Conservation (phyloP, 1,140 invertebrate species). For the Nasonia giraulti region DNA sequence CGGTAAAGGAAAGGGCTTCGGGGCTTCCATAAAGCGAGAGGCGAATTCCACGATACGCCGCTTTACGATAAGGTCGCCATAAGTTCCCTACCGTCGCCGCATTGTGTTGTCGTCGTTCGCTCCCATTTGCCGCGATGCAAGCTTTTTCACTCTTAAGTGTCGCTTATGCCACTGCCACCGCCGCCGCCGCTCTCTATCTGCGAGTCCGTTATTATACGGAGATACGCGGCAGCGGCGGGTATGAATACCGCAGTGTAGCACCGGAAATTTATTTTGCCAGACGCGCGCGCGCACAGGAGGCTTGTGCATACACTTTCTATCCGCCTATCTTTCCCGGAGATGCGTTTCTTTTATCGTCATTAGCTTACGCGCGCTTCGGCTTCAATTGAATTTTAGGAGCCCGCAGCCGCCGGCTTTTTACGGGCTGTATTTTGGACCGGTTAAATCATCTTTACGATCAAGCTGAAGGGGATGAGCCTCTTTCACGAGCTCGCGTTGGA, state of each 20-base stretch:
- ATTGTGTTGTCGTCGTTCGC: slow-evolving; percentile 35
- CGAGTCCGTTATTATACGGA: slow-evolving; percentile 25
- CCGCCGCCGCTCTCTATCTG: neutral
- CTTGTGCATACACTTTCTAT: slow-evolving; percentile 37
- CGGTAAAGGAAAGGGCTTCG: neutral
- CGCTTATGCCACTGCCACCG: slow-evolving; percentile 3
- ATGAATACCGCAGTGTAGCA: neutral
- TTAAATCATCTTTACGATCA: slow-evolving; percentile 39
- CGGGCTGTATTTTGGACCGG: neutral
- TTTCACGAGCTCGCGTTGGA: slow-evolving; percentile 42
- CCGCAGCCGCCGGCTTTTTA: slow-evolving; percentile 6
- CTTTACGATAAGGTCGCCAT: slow-evolving; percentile 60
- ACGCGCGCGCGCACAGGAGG: neutral
- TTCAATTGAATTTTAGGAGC: slow-evolving; percentile 32
- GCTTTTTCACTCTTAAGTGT: slow-evolving; percentile 43
- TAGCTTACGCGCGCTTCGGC: neutral
- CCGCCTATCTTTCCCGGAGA: neutral
- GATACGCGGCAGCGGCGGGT: neutral
- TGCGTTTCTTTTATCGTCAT: slow-evolving; percentile 20
- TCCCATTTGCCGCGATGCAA: slow-evolving; percentile 3
- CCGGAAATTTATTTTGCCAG: slow-evolving; percentile 31
- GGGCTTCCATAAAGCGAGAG: neutral
- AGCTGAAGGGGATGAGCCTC: neutral
- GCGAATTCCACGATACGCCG: slow-evolving; percentile 17
- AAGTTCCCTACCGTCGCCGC: slow-evolving; percentile 49